Base-by-base conservation (phyloP, 2,888 invertebrate species). In the Lydus trimaculatus region DNA sequence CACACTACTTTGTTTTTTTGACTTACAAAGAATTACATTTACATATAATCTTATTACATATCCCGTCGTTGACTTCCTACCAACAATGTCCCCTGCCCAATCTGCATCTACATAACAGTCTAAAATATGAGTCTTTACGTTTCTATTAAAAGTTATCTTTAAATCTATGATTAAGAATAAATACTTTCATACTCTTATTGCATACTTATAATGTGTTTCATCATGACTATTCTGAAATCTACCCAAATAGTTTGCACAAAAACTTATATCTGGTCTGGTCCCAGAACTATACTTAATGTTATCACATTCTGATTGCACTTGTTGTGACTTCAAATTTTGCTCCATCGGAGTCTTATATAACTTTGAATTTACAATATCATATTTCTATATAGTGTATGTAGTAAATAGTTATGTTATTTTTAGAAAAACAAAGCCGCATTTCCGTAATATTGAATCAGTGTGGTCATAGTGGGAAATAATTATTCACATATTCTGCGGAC, bases 181-280 rank as follows among this genome's bases (percentile, higher is more conserved):
- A 66, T 81, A 80, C 72, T 79, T 79, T 61, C 78, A 72, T 13
- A 79, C 64, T 73, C 81, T 73, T 39, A 80, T 58, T 25, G 78
- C 80, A 73, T 80, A 76, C 36, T 76, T 76, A 71, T 61, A 71
- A 66, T 73, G 69, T 17, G 72, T 67, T 43, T 75, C 63, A 70
- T 77, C 65, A 69, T 79, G 83, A 76, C 80, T 79, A 70, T 72
- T 81, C 77, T 83, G 81, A 69, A 75, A 82, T 69, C 81, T 59
- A 73, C 83, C 82, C 31, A 82, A 70, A 60, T 82, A 83, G 71
- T 82, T 83, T 2, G 82, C 80, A 67, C 78, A 75, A 65, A 67
- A 82, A 20, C 75, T 52, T 58, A 81, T 71, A 70, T 82, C 81
- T 66, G 79, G 79, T 68, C 80, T 75, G 15, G 82, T 82, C 13